These are phyloP conservation scores for Nomada ferruginata DNA, from an alignment of 2,888 invertebrate genomes.

Conservation along the genomic window DNA sequence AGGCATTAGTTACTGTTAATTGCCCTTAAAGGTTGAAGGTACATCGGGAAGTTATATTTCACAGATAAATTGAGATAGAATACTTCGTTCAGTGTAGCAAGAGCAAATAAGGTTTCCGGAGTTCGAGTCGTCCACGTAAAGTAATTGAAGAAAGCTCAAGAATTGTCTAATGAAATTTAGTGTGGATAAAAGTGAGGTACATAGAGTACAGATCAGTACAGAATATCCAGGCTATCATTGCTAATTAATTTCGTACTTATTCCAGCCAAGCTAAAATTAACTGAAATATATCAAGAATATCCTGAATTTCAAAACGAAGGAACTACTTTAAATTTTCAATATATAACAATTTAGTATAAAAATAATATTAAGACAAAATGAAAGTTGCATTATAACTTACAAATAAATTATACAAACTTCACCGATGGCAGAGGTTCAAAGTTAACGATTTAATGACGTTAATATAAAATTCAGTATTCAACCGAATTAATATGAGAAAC, in stretches of 20 bases:
- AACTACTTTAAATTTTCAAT: too few relatives aligned
- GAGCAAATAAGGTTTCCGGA: constrained; percentile 20
- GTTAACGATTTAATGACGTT: too few relatives aligned
- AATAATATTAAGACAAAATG: too few relatives aligned
- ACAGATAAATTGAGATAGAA: constrained; percentile 17
- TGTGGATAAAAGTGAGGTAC: neutral
- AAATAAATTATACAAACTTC: too few relatives aligned
- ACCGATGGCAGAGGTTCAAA: too few relatives aligned
- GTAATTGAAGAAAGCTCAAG: constrained; percentile 14
- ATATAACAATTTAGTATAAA: too few relatives aligned
- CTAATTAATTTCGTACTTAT: constrained; percentile 9
- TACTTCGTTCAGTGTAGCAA: constrained; percentile 12
- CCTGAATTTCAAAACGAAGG: too few relatives aligned
- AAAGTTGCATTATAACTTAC: too few relatives aligned
- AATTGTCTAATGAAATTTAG: constrained; percentile 20
- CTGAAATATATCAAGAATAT: neutral
- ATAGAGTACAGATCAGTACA: neutral
- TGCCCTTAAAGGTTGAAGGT: neutral
- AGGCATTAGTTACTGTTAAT: neutral
- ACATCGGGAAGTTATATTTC: constrained; percentile 9
- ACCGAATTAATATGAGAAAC: too few relatives aligned
- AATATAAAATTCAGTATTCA: too few relatives aligned
- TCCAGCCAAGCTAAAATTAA: too few relatives aligned
- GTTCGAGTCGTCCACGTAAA: constrained; percentile 8
- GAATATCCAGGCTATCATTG: neutral